These are phyloP conservation scores for Megaceryle torquata DNA, from an alignment of 2,113 vertebrate species.

Conservation along the genomic window DNA sequence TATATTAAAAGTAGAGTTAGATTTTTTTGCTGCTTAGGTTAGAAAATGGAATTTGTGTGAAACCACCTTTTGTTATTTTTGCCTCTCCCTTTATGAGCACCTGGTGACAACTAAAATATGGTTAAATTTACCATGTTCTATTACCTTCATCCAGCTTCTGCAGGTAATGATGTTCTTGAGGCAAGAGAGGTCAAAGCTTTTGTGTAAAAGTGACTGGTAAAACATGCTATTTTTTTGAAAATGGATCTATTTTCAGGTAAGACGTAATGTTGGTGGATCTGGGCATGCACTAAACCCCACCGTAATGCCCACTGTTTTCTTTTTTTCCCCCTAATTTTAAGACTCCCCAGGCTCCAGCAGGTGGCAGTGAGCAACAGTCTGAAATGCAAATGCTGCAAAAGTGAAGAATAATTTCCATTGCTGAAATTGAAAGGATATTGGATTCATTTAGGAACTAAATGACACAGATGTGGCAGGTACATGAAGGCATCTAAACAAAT, in stretches of 20 bases:
- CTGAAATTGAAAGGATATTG: not conserved
- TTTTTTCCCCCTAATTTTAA: not conserved
- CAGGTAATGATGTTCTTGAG: not conserved
- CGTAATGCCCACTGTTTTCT: not conserved
- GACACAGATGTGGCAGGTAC: not conserved
- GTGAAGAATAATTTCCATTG: not conserved
- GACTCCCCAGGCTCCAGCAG: constrained; percentile 26
- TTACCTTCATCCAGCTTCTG: not conserved
- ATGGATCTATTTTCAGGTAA: not conserved
- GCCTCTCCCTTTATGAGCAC: not conserved
- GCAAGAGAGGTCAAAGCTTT: not conserved
- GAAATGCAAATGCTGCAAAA: not conserved
- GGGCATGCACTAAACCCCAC: not conserved
- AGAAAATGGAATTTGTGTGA: not conserved
- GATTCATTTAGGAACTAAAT: not conserved
- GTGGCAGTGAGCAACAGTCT: constrained; percentile 50
- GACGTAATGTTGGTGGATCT: not conserved
- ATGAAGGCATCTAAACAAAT: constrained; percentile 33
- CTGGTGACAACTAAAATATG: not conserved
- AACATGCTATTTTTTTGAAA: not conserved
- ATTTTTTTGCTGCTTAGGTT: not conserved
- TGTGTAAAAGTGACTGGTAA: not conserved
- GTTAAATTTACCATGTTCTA: not conserved
- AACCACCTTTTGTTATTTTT: not conserved
- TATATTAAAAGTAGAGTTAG: not conserved